A percentile compares a stretch with the other conserved stretches of the same genome.
These are phyloP conservation scores for Latrodectus geometricus DNA, from an alignment of 1,140 invertebrate genomes.

Conservation along the genomic window DNA sequence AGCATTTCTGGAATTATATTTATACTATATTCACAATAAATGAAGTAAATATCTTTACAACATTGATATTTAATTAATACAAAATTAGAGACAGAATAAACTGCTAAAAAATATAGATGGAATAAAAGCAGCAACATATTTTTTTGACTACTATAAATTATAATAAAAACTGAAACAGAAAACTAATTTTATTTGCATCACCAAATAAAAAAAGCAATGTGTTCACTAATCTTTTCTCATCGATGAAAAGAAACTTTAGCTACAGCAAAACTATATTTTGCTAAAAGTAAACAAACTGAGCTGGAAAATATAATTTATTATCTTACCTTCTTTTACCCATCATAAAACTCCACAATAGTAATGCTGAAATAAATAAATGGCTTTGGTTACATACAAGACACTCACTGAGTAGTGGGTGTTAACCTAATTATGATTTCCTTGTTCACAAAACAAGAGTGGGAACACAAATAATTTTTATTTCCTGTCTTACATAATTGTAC, in stretches of 20 bases:
- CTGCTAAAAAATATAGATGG: background rate
- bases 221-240: no score
- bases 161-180: no score
- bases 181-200: no score
- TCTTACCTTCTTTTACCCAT: slow-evolving; percentile 12
- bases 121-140: no score
- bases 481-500: background rate
- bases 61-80: background rate
- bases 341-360: slow-evolving; percentile 16
- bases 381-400: background rate
- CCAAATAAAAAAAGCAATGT: no score
- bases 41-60: background rate
- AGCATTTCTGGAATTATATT: slow-evolving; percentile 22
- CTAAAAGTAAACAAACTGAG: no score
- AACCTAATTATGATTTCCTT: no score
- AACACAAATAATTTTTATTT: background rate
- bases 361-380: slow-evolving; percentile 25
- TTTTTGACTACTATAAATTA: no score
- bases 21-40: background rate
- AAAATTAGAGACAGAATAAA: background rate
- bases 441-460: background rate
- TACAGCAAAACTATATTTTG: no score
- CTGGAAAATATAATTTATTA: background rate
- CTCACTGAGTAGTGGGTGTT: no score
- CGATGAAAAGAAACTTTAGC: no score